phyloP scores from a whole-genome alignment of 2,113 vertebrate species.

The Coturnix japonica region DNA sequence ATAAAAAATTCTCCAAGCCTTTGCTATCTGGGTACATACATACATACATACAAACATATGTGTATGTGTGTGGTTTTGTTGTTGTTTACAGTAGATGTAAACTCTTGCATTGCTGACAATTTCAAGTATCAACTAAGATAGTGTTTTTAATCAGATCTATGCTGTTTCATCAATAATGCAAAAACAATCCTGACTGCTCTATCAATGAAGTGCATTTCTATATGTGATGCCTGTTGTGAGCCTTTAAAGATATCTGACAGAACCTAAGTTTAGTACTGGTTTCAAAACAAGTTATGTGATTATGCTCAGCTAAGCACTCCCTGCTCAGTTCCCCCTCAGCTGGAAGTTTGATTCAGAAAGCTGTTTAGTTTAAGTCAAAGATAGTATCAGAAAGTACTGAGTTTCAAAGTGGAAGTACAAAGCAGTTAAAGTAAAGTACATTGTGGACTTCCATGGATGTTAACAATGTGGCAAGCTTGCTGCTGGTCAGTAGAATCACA shows the following conservation, averaged over 20 bases:
- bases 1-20: neutral
- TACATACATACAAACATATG: no score
- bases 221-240: neutral
- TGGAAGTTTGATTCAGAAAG: neutral
- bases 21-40: neutral
- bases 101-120: neutral
- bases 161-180: neutral
- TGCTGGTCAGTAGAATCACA: neutral
- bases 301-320: neutral
- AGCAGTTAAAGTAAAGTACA: neutral
- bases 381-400: neutral
- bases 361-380: neutral
- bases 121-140: neutral
- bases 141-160: neutral
- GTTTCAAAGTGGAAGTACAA: neutral
- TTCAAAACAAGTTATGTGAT: neutral
- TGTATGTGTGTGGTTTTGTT: neutral
- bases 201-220: neutral
- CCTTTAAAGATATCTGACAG: neutral
- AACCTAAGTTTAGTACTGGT: neutral
- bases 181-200: fast-evolving
- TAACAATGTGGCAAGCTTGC: neutral
- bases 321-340: neutral
- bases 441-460: neutral
- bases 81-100: neutral